Base-by-base conservation (phyloP, 2,113 vertebrate genomes). In the Pteruthius melanotis region DNA sequence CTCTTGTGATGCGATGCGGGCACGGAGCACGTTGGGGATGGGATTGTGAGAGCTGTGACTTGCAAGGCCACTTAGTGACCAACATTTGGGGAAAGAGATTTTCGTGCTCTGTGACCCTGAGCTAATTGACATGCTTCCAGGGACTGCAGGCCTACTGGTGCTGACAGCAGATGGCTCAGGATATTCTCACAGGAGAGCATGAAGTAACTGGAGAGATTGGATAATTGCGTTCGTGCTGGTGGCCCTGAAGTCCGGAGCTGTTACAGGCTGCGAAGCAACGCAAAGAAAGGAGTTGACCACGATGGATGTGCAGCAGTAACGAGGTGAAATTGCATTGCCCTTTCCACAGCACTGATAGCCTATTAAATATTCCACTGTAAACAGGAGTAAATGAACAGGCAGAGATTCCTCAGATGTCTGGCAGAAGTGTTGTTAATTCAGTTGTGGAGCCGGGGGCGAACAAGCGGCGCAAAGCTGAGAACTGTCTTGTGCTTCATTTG, bases 81-180 rank as follows among this genome's bases (percentile, higher is more conserved):
- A 59, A 3, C 10, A 47, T 69, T 79, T 76, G 70, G 74, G 70
- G 53, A 79, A 76, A 76, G 61, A 71, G 15, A 6, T 53, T 71
- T 89, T 87, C 56, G 15, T 82, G 7, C 69, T 88, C 53, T 52
- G 72, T 94, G 70, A 76, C 74, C 75, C 74, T 87, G 37, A 82
- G 57, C 56, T 87, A 60, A 69, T 82, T 93, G 66, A 27, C 37
- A 26, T 28, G 11, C 63, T 93, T 89, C 28, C 4, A 82, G 57
- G 54, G 59, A 50, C 75, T 85, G 54, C 35, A 88, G 82, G 22
- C 57, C 84, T 91, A 6, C 64, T 57, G 28, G 39, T 87, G 75
- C 71, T 97, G 89, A 90, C 75, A 88, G 57, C 76, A 91, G 64
- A 91, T 92, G 91, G 72, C 76, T 96, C 60, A 30, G 52, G 68